These are phyloP conservation scores for Sphaerodactylus townsendi DNA, from an alignment of 2,113 vertebrate species.

Conservation along the genomic window DNA sequence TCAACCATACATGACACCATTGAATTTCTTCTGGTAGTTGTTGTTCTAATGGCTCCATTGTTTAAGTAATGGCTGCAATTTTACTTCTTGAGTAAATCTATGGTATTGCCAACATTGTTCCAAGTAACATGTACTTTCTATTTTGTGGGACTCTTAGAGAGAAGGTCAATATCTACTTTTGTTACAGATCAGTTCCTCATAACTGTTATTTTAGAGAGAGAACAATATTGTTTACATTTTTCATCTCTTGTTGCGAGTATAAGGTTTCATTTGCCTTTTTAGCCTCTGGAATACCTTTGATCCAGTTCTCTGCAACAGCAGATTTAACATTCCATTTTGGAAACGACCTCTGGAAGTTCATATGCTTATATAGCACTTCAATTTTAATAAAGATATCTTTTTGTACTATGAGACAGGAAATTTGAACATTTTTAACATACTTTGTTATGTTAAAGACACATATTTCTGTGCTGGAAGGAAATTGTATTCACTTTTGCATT, in stretches of 20 bases:
- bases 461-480: no score
- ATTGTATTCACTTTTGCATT: slow-evolving; percentile 14
- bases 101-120: background rate
- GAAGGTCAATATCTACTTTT: slow-evolving; percentile 41
- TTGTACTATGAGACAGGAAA: slow-evolving; percentile 33
- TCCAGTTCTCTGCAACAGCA: slow-evolving; percentile 23
- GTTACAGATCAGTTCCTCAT: slow-evolving; percentile 33
- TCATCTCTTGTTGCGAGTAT: slow-evolving; percentile 50
- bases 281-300: slow-evolving; percentile 47
- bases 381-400: background rate
- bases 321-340: slow-evolving; percentile 54
- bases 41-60: background rate
- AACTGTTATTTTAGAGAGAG: slow-evolving; percentile 44
- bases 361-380: background rate
- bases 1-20: background rate
- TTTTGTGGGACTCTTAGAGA: slow-evolving; percentile 29
- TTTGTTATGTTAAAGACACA: slow-evolving; percentile 49
- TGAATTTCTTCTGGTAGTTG: background rate
- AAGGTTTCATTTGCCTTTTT: slow-evolving; percentile 59
- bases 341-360: slow-evolving; percentile 38
- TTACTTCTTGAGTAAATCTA: fast-evolving
- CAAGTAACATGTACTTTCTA: slow-evolving; percentile 1
- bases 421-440: slow-evolving; percentile 27
- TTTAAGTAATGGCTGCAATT: slow-evolving; percentile 24
- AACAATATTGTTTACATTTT: slow-evolving; percentile 50